Evolutionary conservation across 2,888 invertebrate genomes (phyloP).

Genomic region (Ophion ellenae): DNA sequence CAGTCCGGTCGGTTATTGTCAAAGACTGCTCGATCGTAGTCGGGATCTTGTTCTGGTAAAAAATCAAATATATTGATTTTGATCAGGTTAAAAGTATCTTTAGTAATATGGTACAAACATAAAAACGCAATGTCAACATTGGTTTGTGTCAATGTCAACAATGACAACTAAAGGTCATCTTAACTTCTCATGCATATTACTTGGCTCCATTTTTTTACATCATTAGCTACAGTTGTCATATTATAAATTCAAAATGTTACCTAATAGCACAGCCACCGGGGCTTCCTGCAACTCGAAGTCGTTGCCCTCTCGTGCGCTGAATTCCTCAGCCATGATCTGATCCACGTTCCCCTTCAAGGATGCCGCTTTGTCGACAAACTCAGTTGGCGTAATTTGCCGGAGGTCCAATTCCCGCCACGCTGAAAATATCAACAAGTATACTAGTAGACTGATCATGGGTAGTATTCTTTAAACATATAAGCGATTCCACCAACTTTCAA

Average conservation of each 20-base stretch:
- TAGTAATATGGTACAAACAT: not conserved
- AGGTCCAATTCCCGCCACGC: no score
- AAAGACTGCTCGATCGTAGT: no score
- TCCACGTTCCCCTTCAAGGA: no score
- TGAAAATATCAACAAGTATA: no score
- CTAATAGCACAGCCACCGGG: slow-evolving; percentile 28
- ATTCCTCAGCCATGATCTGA: no score
- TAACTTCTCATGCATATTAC: not conserved
- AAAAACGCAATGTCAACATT: not conserved
- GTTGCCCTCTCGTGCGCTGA: not conserved
- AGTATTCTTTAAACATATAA: no score
- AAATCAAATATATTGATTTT: not conserved
- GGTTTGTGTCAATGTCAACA: no score
- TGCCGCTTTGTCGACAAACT: no score
- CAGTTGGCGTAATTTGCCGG: no score
- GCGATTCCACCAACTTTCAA: no score
- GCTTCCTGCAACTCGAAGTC: slow-evolving; percentile 34
- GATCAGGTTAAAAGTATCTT: not conserved
- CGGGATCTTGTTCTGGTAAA: slow-evolving; percentile 1
- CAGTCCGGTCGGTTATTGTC: no score
- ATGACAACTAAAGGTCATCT: not conserved
- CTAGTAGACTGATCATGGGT: no score
- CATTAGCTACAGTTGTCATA: not conserved
- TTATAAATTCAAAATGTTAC: slow-evolving; percentile 25
- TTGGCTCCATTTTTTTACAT: not conserved